phyloP scores from a whole-genome alignment of 2,797 vertebrate species.

The Pempheris klunzingeri region DNA sequence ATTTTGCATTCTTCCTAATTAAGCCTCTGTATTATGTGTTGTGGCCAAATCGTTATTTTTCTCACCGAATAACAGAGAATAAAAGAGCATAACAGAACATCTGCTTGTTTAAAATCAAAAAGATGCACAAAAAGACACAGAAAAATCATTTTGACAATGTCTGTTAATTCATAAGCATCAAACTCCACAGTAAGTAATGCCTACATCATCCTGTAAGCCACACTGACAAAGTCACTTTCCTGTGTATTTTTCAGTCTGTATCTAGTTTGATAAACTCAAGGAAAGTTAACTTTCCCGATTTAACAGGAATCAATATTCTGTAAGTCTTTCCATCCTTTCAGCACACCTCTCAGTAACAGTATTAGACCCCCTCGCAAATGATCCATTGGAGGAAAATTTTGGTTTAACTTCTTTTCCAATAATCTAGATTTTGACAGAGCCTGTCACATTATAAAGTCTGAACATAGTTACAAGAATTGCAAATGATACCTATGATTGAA shows the following conservation, averaged over 20 bases:
- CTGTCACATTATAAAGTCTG: constrained; percentile 85
- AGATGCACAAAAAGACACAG: not conserved
- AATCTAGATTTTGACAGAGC: constrained; percentile 80
- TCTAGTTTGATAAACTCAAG: constrained; percentile 65
- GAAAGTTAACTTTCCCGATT: constrained; percentile 79
- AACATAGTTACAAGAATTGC: constrained; percentile 81
- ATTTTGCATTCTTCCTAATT: not conserved
- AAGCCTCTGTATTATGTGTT: not conserved
- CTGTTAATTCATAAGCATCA: constrained; percentile 43
- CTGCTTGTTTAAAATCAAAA: constrained; percentile 10
- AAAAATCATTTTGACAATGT: not conserved
- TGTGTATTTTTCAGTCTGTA: constrained; percentile 35
- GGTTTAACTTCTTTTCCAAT: constrained; percentile 77
- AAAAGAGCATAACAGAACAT: no score
- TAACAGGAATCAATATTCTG: constrained; percentile 72
- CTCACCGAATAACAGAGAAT: not conserved
- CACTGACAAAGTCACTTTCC: constrained; percentile 28
- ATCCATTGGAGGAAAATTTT: constrained; percentile 72
- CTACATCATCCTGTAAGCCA: constrained; percentile 35
- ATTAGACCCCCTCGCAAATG: constrained; percentile 72
- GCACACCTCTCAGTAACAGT: constrained; percentile 61
- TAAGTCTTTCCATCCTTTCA: constrained; percentile 62
- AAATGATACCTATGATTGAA: constrained; percentile 80
- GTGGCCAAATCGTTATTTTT: not conserved
- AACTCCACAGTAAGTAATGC: constrained; percentile 23